A percentile compares a stretch with the other conserved stretches of the same genome.
Conservation (phyloP, 2,888 invertebrate genomes). For the Ectropis crepuscularia region DNA sequence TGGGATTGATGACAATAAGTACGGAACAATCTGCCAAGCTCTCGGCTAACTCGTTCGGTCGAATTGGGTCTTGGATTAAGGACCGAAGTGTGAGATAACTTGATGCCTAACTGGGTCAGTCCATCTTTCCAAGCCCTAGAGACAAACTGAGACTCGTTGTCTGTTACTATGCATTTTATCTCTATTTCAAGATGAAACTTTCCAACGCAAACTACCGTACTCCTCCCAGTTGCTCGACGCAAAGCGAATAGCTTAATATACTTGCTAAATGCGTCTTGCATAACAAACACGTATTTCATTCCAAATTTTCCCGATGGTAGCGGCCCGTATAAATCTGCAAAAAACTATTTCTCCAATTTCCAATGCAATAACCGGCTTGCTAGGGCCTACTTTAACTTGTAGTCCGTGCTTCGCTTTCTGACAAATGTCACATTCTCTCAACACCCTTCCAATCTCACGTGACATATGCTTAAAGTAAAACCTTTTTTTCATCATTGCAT, state of each 20-base stretch:
- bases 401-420: neutral
- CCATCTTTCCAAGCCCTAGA: neutral
- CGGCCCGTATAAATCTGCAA: slow-evolving; percentile 6
- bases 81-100: neutral
- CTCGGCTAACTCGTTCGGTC: neutral
- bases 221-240: neutral
- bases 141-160: neutral
- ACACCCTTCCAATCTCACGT: neutral
- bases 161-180: neutral
- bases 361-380: neutral
- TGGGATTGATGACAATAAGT: neutral
- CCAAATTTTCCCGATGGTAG: neutral
- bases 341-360: slow-evolving; percentile 1
- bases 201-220: neutral
- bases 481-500: neutral
- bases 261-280: slow-evolving; percentile 3
- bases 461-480: neutral
- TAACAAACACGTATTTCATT: neutral
- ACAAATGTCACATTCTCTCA: neutral
- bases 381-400: neutral
- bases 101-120: neutral
- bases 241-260: neutral
- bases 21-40: neutral
- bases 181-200: neutral
- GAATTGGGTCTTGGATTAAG: neutral